Evolutionary conservation across 2,797 vertebrate genomes (phyloP), one percentile per base, ranked within the genome.

Genomic region (Liasis olivaceus): DNA sequence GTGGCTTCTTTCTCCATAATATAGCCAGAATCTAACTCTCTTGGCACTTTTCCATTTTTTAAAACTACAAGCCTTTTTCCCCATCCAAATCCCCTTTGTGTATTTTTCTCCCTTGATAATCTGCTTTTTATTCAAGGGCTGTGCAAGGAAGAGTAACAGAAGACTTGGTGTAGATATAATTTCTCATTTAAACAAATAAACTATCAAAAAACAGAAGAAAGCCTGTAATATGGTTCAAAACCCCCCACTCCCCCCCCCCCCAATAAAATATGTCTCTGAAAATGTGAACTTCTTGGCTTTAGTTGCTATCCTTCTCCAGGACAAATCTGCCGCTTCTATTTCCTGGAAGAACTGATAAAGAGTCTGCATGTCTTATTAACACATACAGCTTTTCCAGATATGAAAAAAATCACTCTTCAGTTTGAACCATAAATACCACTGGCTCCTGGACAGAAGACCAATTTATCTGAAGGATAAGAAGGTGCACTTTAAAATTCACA

Each of bases 131-230:
- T 85, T 91, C 42, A 0, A 51, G 66, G 93, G 56, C 2, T 84
- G 31, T 36, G 2, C 89, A 66, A 1, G 14, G 64, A 90, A 7
- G 51, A 13, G 66, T 13, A 12, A 9, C 26, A n/a, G 12, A n/a
- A 69, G 1, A 69, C 28, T 69, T 69, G 28, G 28, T 69, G 72
- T 20, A 42, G 31, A 2, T 81, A 20, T 6, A 42, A 42, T 94
- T 95, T 94, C 86, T 94, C 59, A 4, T 63, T 90, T 77, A 92
- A 88, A 95, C 17, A 96, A 94, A 94, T 90, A 87, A 94, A 66
- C 91, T 95, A 66, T 94, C 69, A 88, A 26, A 51, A 60, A 59
- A 20, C 87, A 2, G 24, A 94, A 12, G 66, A 94, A 42, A 85
- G 42, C 58, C 36, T 0, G 0, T 91, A 94, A 91, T 84, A 92